These are phyloP conservation scores for Lutjanus campechanus DNA, from an alignment of 2,797 vertebrate species.

Conservation along the genomic window DNA sequence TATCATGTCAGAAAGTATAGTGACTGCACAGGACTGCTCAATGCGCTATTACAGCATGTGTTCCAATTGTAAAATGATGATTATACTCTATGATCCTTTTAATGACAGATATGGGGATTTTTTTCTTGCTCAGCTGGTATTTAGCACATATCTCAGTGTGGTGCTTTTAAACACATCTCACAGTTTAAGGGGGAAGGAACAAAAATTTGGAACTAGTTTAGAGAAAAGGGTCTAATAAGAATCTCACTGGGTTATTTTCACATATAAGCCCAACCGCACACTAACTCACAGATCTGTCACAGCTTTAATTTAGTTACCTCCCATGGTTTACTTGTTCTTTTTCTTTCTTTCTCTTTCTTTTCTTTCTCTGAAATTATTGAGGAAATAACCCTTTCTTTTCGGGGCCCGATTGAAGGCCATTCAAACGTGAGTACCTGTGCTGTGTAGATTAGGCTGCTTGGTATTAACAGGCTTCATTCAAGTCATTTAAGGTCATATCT, in stretches of 20 bases:
- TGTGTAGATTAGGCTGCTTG: constrained; percentile 56
- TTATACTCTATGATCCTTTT: constrained; percentile 78
- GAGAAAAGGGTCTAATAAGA: constrained; percentile 63
- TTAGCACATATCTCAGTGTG: constrained; percentile 79
- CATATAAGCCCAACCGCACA: constrained; percentile 52
- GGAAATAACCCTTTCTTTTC: constrained; percentile 53
- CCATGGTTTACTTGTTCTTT: constrained; percentile 56
- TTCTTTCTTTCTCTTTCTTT: constrained; percentile 32
- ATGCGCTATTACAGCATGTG: constrained; percentile 72
- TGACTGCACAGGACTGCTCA: constrained; percentile 72
- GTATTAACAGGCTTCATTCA: constrained; percentile 66
- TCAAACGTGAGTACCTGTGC: constrained; percentile 65
- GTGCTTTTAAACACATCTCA: constrained; percentile 70
- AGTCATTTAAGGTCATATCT: constrained; percentile 68
- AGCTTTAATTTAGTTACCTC: constrained; percentile 69
- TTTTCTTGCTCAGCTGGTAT: constrained; percentile 69
- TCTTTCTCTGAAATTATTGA: constrained; percentile 34
- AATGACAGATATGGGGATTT: constrained; percentile 77
- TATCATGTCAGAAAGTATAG: constrained; percentile 79
- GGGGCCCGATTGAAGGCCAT: constrained; percentile 65
- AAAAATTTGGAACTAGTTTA: constrained; percentile 62
- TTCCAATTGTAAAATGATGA: constrained; percentile 79
- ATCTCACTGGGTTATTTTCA: constrained; percentile 64
- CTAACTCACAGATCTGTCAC: constrained; percentile 61
- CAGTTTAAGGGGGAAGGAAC: constrained; percentile 58